Conservation (phyloP, 2,113 vertebrate genomes). For the Pygoscelis adeliae region DNA sequence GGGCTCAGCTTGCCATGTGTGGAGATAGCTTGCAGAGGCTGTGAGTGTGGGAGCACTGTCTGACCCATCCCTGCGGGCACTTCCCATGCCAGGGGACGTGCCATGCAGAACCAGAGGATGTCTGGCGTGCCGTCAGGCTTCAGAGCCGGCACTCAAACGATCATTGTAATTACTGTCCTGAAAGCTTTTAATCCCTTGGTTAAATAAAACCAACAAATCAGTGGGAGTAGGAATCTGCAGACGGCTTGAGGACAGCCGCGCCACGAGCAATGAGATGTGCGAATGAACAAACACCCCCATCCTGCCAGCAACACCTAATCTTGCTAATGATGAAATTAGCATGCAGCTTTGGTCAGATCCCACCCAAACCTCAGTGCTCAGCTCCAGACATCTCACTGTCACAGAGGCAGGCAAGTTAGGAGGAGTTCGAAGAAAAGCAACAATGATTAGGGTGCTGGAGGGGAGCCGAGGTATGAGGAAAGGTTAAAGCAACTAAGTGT, state of each 20-base stretch:
- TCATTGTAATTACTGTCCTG: constrained; percentile 16
- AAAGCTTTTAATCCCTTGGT: constrained; percentile 41
- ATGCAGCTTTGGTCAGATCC: background rate
- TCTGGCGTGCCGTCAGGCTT: background rate
- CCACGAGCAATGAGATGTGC: background rate
- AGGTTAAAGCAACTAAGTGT: constrained; percentile 5
- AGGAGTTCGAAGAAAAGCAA: background rate
- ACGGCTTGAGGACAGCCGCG: background rate
- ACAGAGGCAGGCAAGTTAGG: background rate
- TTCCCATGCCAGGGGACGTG: background rate
- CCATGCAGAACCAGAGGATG: background rate
- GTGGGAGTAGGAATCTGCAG: background rate
- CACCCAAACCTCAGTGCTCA: background rate
- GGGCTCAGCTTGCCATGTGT: background rate
- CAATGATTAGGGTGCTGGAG: background rate
- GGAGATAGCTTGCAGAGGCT: background rate
- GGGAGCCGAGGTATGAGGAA: background rate
- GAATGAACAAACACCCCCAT: background rate
- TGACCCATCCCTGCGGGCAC: background rate
- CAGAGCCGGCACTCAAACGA: background rate
- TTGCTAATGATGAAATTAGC: constrained; percentile 2
- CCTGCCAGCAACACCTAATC: background rate
- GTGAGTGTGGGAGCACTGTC: background rate
- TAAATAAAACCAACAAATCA: constrained; percentile 30
- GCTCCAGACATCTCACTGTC: background rate